These are phyloP conservation scores for Metridium senile DNA, from an alignment of 92 coral and sea anemone species.

Conservation along the genomic window DNA sequence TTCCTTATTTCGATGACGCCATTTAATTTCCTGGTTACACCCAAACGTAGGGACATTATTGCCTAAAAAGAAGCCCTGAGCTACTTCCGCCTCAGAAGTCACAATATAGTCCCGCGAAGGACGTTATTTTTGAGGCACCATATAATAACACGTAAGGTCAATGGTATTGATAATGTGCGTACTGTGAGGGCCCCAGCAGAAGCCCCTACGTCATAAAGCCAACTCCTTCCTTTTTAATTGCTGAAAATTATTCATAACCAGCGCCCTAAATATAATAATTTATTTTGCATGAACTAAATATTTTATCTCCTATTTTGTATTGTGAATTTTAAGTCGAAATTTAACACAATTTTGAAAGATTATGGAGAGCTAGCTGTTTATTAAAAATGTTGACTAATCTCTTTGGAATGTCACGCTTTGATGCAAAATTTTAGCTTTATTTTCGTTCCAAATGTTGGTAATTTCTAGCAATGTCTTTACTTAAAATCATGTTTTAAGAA, in stretches of 20 bases:
- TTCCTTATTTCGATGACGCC: not conserved
- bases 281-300: not conserved
- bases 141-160: not conserved
- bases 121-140: constrained; percentile 5
- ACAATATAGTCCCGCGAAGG: not conserved
- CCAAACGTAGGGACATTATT: not conserved
- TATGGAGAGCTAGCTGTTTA: not conserved
- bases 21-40: constrained; percentile 8
- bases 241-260: not conserved
- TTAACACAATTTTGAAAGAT: too few relatives aligned
- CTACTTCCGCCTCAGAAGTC: constrained; percentile 1
- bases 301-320: too few relatives aligned
- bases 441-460: not conserved
- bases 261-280: not conserved
- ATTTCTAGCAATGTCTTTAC: not conserved
- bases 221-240: too few relatives aligned
- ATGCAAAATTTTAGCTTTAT: not conserved
- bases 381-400: not conserved
- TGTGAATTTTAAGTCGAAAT: too few relatives aligned
- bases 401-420: not conserved
- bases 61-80: not conserved
- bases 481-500: not conserved
- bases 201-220: not conserved
- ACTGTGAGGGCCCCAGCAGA: constrained; percentile 1
- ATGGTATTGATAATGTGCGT: not conserved